Conservation (phyloP, 2,113 vertebrate species). For the Corythoichthys intestinalis region DNA sequence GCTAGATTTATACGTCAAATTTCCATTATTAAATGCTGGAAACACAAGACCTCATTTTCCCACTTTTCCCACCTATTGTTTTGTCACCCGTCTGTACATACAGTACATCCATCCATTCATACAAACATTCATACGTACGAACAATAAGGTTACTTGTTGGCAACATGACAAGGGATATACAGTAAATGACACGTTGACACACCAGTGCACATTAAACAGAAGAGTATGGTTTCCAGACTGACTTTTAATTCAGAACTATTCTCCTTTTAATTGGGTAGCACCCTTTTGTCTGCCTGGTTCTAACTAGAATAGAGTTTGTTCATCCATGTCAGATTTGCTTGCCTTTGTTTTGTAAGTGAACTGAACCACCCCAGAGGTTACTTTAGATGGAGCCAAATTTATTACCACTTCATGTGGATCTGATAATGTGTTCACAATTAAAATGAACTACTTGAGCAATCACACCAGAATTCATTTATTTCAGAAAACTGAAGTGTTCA, state of each 20-base stretch:
- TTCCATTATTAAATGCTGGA: not conserved
- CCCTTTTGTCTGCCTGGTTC: not conserved
- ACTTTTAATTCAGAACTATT: constrained; percentile 8
- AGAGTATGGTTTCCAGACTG: constrained; percentile 32
- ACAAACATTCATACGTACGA: constrained; percentile 30
- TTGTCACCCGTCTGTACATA: constrained; percentile 2
- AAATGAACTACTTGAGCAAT: not conserved
- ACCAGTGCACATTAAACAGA: not conserved
- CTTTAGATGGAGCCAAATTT: not conserved
- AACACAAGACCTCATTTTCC: not conserved
- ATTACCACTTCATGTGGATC: not conserved
- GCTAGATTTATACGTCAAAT: not conserved
- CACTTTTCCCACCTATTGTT: not conserved
- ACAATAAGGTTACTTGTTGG: constrained; percentile 57
- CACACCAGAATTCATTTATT: not conserved
- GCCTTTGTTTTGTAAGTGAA: not conserved
- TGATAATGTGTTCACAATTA: not conserved
- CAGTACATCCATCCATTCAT: constrained; percentile 18
- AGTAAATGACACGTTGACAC: constrained; percentile 45
- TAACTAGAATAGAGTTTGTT: not conserved
- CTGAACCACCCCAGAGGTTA: not conserved
- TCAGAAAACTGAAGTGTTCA: not conserved
- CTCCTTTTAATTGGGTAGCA: not conserved
- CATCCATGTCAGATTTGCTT: too few relatives aligned
- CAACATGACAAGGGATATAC: constrained; percentile 50